A percentile compares a stretch with the other conserved stretches of the same genome.
These are phyloP conservation scores for Dryomyza anilis DNA, from an alignment of 2,888 invertebrate species.

Conservation along the genomic window DNA sequence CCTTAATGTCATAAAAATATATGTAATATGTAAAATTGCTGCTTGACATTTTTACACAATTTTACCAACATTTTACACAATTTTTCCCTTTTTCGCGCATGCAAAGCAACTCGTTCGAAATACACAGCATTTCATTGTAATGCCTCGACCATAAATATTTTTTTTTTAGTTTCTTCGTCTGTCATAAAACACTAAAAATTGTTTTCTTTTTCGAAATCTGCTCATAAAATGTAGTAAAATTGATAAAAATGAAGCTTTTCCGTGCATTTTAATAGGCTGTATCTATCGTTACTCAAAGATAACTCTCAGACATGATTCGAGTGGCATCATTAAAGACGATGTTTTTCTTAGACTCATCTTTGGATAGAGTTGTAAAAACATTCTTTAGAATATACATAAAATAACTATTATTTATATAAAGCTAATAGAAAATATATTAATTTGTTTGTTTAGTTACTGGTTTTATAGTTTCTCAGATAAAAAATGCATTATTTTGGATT, in stretches of 20 bases:
- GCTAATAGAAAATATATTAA: too few relatives aligned
- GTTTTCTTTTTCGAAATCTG: not conserved
- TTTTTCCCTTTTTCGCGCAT: not conserved
- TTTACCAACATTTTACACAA: not conserved
- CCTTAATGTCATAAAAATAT: not conserved
- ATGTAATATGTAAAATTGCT: not conserved
- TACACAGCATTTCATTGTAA: not conserved
- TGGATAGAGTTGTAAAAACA: too few relatives aligned
- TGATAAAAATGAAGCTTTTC: conserved; percentile 17
- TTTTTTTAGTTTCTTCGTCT: not conserved
- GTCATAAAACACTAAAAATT: conserved; percentile 18
- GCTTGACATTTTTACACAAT: not conserved
- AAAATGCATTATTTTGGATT: too few relatives aligned
- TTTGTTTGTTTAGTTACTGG: too few relatives aligned
- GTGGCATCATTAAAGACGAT: too few relatives aligned
- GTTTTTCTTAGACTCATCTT: too few relatives aligned
- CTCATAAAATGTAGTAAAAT: conserved; percentile 3
- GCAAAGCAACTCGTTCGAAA: not conserved
- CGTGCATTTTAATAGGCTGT: conserved; percentile 8
- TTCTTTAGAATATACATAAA: too few relatives aligned
- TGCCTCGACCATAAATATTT: not conserved
- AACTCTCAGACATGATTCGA: too few relatives aligned
- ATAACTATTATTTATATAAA: too few relatives aligned
- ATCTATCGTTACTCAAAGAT: too few relatives aligned
- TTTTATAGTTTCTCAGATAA: too few relatives aligned